A percentile compares a stretch with the other conserved stretches of the same genome.
These are phyloP conservation scores for Dolichopus griseipennis DNA, from an alignment of 2,888 invertebrate species.

Conservation along the genomic window DNA sequence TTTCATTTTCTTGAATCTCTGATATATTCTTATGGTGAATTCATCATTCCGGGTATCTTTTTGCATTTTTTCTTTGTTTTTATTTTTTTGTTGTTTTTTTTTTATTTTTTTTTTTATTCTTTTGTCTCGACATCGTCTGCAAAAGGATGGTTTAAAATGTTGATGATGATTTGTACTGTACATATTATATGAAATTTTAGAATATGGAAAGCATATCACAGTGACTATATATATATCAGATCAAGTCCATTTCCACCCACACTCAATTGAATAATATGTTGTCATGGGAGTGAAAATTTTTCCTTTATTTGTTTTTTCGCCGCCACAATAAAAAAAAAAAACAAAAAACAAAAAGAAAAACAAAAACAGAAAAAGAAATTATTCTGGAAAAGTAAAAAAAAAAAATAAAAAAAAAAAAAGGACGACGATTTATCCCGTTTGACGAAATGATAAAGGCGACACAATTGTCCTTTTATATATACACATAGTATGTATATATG, in stretches of 20 bases:
- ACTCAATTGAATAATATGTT: too few relatives aligned
- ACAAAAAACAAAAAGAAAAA: too few relatives aligned
- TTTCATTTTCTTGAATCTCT: neutral
- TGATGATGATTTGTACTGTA: too few relatives aligned
- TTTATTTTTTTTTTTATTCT: too few relatives aligned
- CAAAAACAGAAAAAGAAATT: neutral
- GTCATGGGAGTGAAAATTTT: too few relatives aligned
- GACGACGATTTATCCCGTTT: neutral
- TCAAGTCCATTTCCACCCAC: too few relatives aligned
- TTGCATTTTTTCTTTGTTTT: neutral
- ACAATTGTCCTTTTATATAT: neutral
- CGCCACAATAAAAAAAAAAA: neutral
- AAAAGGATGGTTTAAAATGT: neutral
- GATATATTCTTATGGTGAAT: neutral
- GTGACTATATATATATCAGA: too few relatives aligned
- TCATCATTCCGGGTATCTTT: conserved; percentile 1
- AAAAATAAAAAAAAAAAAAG: neutral
- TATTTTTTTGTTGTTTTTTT: neutral
- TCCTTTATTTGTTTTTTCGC: neutral
- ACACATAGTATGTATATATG: too few relatives aligned
- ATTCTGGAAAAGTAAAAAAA: neutral
- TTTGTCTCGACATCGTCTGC: neutral
- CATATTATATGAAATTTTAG: too few relatives aligned
- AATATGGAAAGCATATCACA: too few relatives aligned
- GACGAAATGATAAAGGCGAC: conserved; percentile 6